Evolutionary conservation across 2,888 invertebrate species (phyloP).

Genomic region (Platerodrilus igneus): DNA sequence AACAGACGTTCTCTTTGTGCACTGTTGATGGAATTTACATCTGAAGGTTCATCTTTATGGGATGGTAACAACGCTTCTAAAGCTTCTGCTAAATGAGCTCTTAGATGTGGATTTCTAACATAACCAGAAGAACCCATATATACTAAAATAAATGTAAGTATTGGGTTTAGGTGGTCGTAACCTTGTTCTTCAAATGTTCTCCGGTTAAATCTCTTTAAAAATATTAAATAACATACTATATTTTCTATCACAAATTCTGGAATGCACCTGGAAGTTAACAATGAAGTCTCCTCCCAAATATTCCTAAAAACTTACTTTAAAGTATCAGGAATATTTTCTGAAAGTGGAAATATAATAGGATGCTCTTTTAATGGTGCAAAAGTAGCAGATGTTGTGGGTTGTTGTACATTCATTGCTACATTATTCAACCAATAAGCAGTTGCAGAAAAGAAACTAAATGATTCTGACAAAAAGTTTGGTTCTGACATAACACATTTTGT

Average conservation of each 20-base stretch:
- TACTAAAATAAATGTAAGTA: conserved; percentile 73
- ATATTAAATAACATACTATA: conserved; percentile 73
- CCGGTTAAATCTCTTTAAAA: conserved; percentile 63
- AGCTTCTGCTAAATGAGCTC: conserved; percentile 86
- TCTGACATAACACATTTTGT: conserved; percentile 72
- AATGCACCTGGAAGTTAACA: conserved; percentile 62
- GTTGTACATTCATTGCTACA: conserved; percentile 58
- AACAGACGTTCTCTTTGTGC: conserved; percentile 72
- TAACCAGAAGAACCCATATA: conserved; percentile 77
- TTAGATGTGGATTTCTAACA: conserved; percentile 86
- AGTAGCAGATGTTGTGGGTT: conserved; percentile 39
- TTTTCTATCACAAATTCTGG: conserved; percentile 91
- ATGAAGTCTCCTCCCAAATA: no score
- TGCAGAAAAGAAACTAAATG: conserved; percentile 73
- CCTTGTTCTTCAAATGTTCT: conserved; percentile 63
- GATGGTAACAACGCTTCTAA: conserved; percentile 80
- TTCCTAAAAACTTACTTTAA: conserved; percentile 61
- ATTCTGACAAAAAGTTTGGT: conserved; percentile 64
- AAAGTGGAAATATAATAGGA: conserved; percentile 60
- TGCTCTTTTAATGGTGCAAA: conserved; percentile 60
- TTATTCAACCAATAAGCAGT: conserved; percentile 84
- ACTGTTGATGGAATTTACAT: conserved; percentile 46
- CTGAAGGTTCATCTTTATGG: conserved; percentile 54
- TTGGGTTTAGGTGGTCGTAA: conserved; percentile 59
- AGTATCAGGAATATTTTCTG: conserved; percentile 60